Conservation (phyloP, 2,797 vertebrate genomes). For the Falco cherrug region DNA sequence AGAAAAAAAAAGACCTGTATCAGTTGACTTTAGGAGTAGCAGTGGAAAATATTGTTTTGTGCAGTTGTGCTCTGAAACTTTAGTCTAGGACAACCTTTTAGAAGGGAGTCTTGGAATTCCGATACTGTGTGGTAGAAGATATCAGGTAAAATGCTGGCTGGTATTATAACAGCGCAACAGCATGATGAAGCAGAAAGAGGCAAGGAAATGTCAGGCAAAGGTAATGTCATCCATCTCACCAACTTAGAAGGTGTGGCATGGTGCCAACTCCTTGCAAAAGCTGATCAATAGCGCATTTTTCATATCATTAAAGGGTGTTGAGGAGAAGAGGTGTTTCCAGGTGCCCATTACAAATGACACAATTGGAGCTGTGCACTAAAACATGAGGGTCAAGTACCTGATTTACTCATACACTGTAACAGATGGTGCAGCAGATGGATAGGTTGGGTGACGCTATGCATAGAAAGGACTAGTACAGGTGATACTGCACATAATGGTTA, state of each 20-base stretch:
- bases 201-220: background rate
- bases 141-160: background rate
- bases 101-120: background rate
- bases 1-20: background rate
- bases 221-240: background rate
- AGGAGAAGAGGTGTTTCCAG: background rate
- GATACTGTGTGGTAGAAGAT: background rate
- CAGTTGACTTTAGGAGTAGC: background rate
- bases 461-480: background rate
- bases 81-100: background rate
- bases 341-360: background rate
- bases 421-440: background rate
- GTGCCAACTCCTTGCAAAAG: background rate
- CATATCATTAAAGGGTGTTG: accelerated
- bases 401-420: background rate
- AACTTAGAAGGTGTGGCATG: background rate
- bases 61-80: background rate
- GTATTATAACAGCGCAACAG: background rate
- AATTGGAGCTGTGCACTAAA: background rate
- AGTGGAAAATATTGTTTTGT: background rate
- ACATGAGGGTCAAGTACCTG: background rate
- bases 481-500: background rate
- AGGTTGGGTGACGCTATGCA: accelerated
- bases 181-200: background rate
- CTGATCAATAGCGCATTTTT: too few species aligned